Percentiles rank a stretch among this genome's conserved stretches.
Evolutionary conservation across 2,797 vertebrate genomes (phyloP).

Genomic region (Mallotus villosus): DNA sequence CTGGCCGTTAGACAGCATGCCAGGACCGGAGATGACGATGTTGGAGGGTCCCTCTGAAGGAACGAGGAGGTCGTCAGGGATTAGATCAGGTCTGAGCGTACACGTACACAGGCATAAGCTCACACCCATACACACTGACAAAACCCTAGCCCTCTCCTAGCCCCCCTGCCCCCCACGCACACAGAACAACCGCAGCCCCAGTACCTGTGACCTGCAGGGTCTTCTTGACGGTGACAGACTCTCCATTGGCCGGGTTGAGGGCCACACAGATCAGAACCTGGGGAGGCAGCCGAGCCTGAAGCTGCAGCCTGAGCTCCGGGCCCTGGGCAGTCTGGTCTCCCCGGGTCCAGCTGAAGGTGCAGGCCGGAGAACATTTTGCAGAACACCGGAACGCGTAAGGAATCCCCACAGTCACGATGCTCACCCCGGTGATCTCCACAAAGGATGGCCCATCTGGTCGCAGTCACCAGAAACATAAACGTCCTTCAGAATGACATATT

Average conservation of each 20-base stretch:
- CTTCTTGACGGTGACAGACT: neutral
- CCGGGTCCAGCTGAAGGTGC: constrained; percentile 36
- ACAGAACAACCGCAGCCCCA: neutral
- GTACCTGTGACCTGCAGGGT: constrained; percentile 28
- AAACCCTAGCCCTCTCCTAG: neutral
- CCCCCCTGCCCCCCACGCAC: too few relatives aligned
- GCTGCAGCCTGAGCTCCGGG: constrained; percentile 13
- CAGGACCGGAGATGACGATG: neutral
- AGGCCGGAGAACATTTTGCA: constrained; percentile 21
- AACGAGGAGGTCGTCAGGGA: neutral
- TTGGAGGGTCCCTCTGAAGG: constrained; percentile 36
- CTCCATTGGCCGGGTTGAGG: constrained; percentile 15
- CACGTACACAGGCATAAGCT: neutral
- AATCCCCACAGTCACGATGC: constrained; percentile 36
- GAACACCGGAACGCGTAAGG: constrained; percentile 25
- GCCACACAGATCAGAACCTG: constrained; percentile 32
- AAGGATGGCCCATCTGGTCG: constrained; percentile 29
- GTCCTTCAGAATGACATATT: too few relatives aligned
- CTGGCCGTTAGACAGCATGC: constrained; percentile 4
- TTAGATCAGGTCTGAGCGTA: neutral
- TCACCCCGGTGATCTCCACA: constrained; percentile 22
- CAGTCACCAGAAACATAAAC: too few relatives aligned
- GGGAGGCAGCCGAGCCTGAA: neutral
- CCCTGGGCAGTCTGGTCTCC: constrained; percentile 21
- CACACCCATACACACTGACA: neutral